Evolutionary conservation across 2,797 vertebrate species (phyloP), one percentile per base, ranked within the genome.

Genomic region (Helicolenus hilgendorfi): DNA sequence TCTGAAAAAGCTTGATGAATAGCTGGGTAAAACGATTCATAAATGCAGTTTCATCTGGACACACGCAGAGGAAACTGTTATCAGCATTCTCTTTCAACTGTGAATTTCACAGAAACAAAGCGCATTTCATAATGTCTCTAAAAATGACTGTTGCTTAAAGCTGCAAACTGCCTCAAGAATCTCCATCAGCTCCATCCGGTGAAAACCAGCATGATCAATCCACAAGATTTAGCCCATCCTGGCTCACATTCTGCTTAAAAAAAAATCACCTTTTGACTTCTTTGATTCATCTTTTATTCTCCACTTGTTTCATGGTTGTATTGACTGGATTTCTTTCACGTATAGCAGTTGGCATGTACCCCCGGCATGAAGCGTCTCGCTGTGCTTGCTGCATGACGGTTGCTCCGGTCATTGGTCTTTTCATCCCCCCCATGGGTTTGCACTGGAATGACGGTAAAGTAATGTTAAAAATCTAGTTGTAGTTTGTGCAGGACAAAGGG

Each of bases 301-400:
- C 58, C n/a, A 20, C 62, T 59, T 77, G 53, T 56, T 56, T 86
- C 76, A 71, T 77, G 36, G 64, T 93, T 72, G 79, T 91, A 81
- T 93, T 86, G 79, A 89, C 83, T 82, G 49, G 24, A 64, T 90
- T 86, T 93, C 69, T 89, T 83, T 86, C 88, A 88, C 83, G 7
- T 95, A 18, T 45, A 95, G 95, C 91, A 81, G 86, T 94, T 87
- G 85, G 87, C 94, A 89, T 96, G 92, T 91, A 67, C 83, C 87
- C 89, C 91, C 78, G 95, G 94, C 95, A 96, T 96, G 93, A 90
- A 81, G 86, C 90, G 72, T 84, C 79, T 94, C 27, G 92, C 91
- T 93, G 94, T 95, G 92, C 95, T 95, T 93, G 95, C 94, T 97
- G 96, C 96, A 96, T 97, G 97, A 96, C 59, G 89, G 86, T 93